Evolutionary conservation across 2,113 vertebrate genomes (phyloP), one percentile per base, ranked within the genome.

Genomic region (Campylomormyrus tamandua): DNA sequence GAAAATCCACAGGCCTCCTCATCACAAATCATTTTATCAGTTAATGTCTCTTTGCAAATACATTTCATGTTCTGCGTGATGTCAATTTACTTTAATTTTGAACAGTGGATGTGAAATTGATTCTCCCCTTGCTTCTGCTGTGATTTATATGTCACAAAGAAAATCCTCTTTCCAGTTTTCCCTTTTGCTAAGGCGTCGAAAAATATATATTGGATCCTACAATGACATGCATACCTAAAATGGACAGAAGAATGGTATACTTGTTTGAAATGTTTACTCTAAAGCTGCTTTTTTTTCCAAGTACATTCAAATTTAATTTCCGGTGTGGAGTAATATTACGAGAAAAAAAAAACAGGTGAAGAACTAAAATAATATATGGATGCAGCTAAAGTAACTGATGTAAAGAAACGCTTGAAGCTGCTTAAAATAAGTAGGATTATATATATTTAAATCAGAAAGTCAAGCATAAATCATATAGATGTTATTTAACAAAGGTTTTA

Each of bases 61-160:
- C 31, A 89, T 66, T 89, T 74, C 46, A 42, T 80, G 15, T 50
- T 83, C 31, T 27, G 19, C 49, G 49, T 56, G 17, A 83, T 56
- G 62, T 15, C 62, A 52, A 42, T 83, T 53, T 89, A 53, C 27
- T 89, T 89, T 56, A 10, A 80, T 89, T 89, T 83, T 56, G 15
- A 89, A 56, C 35, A 35, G 48, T 83, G 48, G 19, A 89, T 83
- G 49, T 42, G 27, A 74, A 83, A 48, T 52, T 10, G 88, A 89
- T 53, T 56, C 58, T 39, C 53, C 56, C 24, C 48, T 86, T 15
- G 21, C 17, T 13, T 31, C 19, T 27, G 46, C 21, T 24, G 42
- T 42, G 48, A 27, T 50, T 35, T 56, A 27, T 35, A 86, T 27
- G 10, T 52, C 48, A 27, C 48, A 86, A 50, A 27, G 9, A 86